Evolutionary conservation across 2,113 vertebrate genomes (phyloP).

Genomic region (Neopipo cinnamomea): DNA sequence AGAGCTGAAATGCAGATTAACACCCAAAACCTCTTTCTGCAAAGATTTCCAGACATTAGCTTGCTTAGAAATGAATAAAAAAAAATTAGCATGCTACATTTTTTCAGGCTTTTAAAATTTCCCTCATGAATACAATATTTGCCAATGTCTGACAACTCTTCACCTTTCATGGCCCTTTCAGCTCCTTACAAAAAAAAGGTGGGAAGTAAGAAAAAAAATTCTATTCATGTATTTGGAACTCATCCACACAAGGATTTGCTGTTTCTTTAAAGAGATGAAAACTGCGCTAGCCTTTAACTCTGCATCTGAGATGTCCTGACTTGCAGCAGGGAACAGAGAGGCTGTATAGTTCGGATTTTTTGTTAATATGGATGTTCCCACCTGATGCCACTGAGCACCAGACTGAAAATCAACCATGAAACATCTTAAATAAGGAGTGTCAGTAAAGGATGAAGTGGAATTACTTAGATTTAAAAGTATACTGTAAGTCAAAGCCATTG

Average conservation of each 20-base stretch:
- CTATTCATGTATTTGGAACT: not conserved
- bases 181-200: not conserved
- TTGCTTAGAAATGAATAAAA: slow-evolving; percentile 2
- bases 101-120: not conserved
- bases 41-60: slow-evolving; percentile 16
- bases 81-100: not conserved
- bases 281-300: not conserved
- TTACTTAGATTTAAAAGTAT: not conserved
- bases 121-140: not conserved
- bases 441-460: not conserved
- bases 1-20: not conserved
- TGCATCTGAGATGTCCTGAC: not conserved
- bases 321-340: not conserved
- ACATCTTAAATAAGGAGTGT: not conserved
- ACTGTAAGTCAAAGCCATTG: not conserved
- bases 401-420: not conserved
- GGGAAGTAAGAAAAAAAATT: not conserved
- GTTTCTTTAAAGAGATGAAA: not conserved
- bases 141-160: not conserved
- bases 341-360: not conserved
- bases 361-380: not conserved
- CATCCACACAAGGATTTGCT: not conserved
- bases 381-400: not conserved
- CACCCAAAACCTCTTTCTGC: not conserved
- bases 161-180: not conserved